phyloP scores from a whole-genome alignment of 2,113 vertebrate species.

The Archilochus colubris region DNA sequence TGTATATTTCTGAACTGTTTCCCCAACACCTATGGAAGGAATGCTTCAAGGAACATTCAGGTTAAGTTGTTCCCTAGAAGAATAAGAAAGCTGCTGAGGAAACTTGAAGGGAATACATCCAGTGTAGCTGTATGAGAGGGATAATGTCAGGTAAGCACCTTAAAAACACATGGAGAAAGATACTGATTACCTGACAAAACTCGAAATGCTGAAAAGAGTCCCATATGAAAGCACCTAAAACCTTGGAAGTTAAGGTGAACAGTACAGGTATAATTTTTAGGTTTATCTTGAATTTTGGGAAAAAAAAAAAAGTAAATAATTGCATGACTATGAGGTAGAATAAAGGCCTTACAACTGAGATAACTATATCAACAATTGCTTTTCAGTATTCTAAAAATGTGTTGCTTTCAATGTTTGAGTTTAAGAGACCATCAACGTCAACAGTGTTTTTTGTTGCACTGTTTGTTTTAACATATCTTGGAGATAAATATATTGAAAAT shows the following conservation, averaged over 20 bases:
- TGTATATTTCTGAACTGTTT: too few relatives aligned
- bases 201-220: background rate
- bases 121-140: background rate
- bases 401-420: background rate
- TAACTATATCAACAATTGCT: background rate
- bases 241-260: background rate
- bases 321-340: background rate
- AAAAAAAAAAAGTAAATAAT: background rate
- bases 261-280: background rate
- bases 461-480: background rate
- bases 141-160: background rate
- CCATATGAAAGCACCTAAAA: background rate
- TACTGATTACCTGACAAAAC: background rate
- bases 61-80: background rate
- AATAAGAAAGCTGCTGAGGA: background rate
- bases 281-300: background rate
- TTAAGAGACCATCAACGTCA: background rate
- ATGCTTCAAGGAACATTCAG: background rate
- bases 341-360: background rate
- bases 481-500: background rate
- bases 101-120: background rate
- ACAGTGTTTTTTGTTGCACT: background rate
- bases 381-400: background rate
- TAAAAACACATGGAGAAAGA: background rate
- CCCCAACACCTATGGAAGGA: background rate